Base-by-base conservation (phyloP, 1,140 invertebrate genomes). In the Drosophila pachea region DNA sequence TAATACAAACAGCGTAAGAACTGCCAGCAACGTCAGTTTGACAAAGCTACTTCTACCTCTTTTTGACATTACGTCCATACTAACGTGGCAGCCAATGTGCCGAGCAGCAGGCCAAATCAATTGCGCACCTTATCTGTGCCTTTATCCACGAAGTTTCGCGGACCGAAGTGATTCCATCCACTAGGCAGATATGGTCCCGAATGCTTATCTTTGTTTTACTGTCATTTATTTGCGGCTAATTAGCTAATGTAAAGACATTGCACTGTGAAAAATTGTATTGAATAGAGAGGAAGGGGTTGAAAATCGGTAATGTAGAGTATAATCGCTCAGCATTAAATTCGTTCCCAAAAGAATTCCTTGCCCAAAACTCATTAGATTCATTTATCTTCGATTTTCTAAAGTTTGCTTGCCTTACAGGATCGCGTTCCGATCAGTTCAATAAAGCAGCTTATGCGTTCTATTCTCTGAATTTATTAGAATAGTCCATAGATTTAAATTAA, bases 21-120 rank as follows among this genome's bases (percentile, higher is more conserved):
- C 14, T 5, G 64, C 54, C 32, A 83, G 49, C 8, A 83, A 11
- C 48, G 52, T 52, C 5, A 84, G 22, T 7, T 62, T 72, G 12
- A 65, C 33, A 5, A 73, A 65, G 22, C 43, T 40, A 76, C 59
- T 43, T 81, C 59, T 53, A 67, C 50, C 32, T 76, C 81, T 74
- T 58, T 59, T 60, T 69, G 69, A 43, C 79, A 84, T 83, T 79
- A 53, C 62, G 81, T 43, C 38, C 66, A 50, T 50, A 29, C 36
- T 72, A 68, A 61, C 33, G 35, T 40, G 7, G 14, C 35, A 7
- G 7, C 45, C 29, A 33, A 16, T 16, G 6, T 31, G 29, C 29
- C 31, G 5, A 8, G 4, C 42, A 31, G 4, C 29, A 12, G 33
- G 8, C 29, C 42, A 29, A 5, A 5, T 22, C 52, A 40, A 11